These are phyloP conservation scores for Anguilla megastoma DNA, from an alignment of 2,797 vertebrate species.

Conservation along the genomic window DNA sequence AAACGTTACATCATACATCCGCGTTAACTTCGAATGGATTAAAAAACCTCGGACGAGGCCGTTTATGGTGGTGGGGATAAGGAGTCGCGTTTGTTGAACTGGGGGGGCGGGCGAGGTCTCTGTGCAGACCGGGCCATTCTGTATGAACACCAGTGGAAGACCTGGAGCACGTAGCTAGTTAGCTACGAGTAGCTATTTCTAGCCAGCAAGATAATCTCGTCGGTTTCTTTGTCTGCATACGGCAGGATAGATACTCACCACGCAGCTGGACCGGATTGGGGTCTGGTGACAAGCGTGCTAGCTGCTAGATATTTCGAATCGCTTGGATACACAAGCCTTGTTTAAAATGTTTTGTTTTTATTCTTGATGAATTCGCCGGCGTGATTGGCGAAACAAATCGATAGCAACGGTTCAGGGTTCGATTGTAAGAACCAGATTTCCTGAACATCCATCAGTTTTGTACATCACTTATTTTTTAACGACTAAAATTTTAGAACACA, in stretches of 20 bases:
- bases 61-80: not conserved
- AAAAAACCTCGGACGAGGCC: not conserved
- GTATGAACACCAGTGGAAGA: not conserved
- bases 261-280: not conserved
- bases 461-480: not conserved
- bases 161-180: not conserved
- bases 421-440: not conserved
- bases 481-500: not conserved
- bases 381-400: not conserved
- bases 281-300: not conserved
- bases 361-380: not conserved
- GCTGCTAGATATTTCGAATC: not conserved
- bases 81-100: not conserved
- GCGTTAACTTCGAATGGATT: not conserved
- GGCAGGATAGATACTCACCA: too few relatives aligned
- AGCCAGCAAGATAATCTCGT: not conserved
- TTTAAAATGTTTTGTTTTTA: constrained; percentile 8
- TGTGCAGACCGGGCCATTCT: constrained; percentile 10
- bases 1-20: not conserved
- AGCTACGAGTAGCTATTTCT: constrained; percentile 11
- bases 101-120: not conserved
- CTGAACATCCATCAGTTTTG: not conserved
- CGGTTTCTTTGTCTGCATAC: constrained; percentile 12
- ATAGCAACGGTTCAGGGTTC: not conserved
- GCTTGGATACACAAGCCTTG: constrained; percentile 11